Conservation (phyloP, 1,140 invertebrate species). For the Cydia pomonella region DNA sequence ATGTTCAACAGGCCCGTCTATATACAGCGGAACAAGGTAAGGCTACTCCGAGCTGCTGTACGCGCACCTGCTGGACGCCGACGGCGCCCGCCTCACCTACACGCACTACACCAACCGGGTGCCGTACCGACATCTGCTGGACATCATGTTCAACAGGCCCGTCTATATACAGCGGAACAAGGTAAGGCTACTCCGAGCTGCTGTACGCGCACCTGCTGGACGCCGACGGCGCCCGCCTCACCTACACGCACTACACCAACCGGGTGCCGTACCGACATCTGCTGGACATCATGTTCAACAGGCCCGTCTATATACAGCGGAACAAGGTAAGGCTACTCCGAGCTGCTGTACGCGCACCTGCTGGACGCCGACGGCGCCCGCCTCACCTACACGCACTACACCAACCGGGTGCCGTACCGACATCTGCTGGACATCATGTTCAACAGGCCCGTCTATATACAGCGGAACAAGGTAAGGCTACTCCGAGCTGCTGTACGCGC, state of each 20-base stretch:
- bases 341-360: constrained; percentile 82
- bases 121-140: constrained; percentile 84
- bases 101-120: constrained; percentile 89
- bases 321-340: too few species aligned
- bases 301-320: constrained; percentile 35
- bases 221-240: constrained; percentile 75
- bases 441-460: constrained; percentile 88
- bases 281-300: too few species aligned
- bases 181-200: constrained; percentile 39
- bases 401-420: constrained; percentile 84
- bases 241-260: constrained; percentile 90
- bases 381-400: constrained; percentile 90
- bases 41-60: not conserved
- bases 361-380: constrained; percentile 86
- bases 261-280: constrained; percentile 83
- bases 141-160: constrained; percentile 89
- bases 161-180: constrained; percentile 88
- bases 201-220: too few species aligned
- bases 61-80: constrained; percentile 87
- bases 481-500: constrained; percentile 87
- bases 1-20: constrained; percentile 89
- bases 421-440: constrained; percentile 89
- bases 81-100: constrained; percentile 88
- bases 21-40: constrained; percentile 87
- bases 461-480: constrained; percentile 81